phyloP scores from a whole-genome alignment of 2,797 vertebrate genomes.

The Lithobates pipiens region DNA sequence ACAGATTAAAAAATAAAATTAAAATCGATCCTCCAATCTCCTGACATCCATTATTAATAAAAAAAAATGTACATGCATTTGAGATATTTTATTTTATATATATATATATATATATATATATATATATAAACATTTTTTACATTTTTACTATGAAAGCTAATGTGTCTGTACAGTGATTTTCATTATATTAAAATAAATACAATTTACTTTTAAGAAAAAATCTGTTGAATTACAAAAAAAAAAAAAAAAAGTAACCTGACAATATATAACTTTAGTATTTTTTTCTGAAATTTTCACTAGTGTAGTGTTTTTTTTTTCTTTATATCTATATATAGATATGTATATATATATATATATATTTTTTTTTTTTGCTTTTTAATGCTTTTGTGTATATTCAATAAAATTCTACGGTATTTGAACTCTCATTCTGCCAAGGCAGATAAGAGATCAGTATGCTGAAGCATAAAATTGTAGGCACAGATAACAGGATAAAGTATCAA shows the following conservation, averaged over 20 bases:
- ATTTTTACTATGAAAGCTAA: conserved; percentile 78
- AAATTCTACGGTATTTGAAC: no score
- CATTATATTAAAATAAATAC: conserved; percentile 93
- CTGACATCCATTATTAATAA: conserved; percentile 59
- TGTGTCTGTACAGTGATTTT: conserved; percentile 80
- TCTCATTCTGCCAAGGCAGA: no score
- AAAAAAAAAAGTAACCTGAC: conserved; percentile 72
- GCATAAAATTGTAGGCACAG: conserved; percentile 31
- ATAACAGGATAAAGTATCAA: neutral
- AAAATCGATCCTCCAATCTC: conserved; percentile 63
- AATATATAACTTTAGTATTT: conserved; percentile 55
- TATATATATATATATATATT: no score
- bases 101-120: conserved; percentile 26
- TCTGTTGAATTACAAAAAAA: conserved; percentile 84
- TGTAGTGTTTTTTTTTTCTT: conserved; percentile 52
- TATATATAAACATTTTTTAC: conserved; percentile 24
- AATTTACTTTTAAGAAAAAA: conserved; percentile 83
- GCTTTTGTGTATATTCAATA: no score
- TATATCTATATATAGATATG: neutral
- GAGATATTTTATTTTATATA: no score
- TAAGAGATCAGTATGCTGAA: conserved; percentile 8
- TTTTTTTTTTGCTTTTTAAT: no score
- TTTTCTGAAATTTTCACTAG: conserved; percentile 48
- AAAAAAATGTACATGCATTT: conserved; percentile 60
- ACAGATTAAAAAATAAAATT: conserved; percentile 67